Evolutionary conservation across 2,113 vertebrate species (phyloP), one percentile per base, ranked within the genome.

Genomic region (Brachyistius frenatus): DNA sequence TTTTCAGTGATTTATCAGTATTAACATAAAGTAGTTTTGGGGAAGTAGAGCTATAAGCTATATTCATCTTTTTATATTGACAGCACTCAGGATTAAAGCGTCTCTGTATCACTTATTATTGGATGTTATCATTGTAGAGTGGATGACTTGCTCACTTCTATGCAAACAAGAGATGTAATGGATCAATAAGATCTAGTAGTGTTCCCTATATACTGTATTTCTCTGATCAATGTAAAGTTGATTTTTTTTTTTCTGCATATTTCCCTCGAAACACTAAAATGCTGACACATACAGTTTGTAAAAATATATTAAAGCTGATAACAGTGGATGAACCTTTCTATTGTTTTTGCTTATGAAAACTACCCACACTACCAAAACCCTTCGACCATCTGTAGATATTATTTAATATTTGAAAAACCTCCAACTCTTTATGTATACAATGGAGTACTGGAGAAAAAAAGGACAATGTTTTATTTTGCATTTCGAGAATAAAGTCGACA

Each of bases 1-100:
- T 68, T 46, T 67, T 30, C 16, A 44, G 58, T 52, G 32, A 57
- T 79, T 66, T 56, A 81, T 87, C 82, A 85, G 85, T 91, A 87
- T 93, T 94, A 90, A 83, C 74, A 84, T 39, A n/a, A 30, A 30
- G 33, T 78, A 78, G 67, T 35, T 72, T 82, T 32, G 46, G 76
- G 74, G 60, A 74, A 71, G 58, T 84, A 88, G 70, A 86, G 73
- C 65, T 88, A 81, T 80, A 75, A 84, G 81, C 70, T 78, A 50
- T 52, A 15, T 50, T 44, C 7, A 6, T 85, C 83, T 76, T 82
- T 76, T 78, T 83, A 63, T 88, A 77, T 73, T 46, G 75, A 70
- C 90, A 91, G 69, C 88, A 92, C 92, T 94, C 92, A 94, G 94
- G 93, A 93, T 91, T 70, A 75, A 86, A 86, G 67, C 35, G 16